These are phyloP conservation scores for Cepphus grylle DNA, from an alignment of 2,113 vertebrate genomes.

Conservation along the genomic window DNA sequence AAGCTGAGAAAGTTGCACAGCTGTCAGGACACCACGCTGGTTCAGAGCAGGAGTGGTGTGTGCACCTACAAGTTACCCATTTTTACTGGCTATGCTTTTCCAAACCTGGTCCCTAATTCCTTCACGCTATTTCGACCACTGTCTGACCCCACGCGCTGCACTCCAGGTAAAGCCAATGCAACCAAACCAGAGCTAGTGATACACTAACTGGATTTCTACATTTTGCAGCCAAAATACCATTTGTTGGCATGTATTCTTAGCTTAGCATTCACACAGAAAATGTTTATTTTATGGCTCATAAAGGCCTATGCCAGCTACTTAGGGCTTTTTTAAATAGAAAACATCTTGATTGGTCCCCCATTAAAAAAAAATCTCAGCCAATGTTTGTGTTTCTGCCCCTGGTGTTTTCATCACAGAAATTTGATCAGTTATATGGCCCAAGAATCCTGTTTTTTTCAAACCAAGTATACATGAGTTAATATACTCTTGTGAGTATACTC, in stretches of 20 bases:
- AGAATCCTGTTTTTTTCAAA: neutral
- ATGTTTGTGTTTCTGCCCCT: neutral
- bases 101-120: neutral
- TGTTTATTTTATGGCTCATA: neutral
- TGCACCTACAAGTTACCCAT: accelerated
- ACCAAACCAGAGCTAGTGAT: neutral
- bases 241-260: neutral
- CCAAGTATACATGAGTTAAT: neutral
- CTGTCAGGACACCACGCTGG: neutral
- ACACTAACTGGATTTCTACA: neutral
- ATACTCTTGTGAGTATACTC: neutral
- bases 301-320: neutral
- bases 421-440: neutral
- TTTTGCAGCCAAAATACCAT: neutral
- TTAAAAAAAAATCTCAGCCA: neutral
- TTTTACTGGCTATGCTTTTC: neutral
- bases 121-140: neutral
- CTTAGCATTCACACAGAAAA: neutral
- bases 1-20: neutral
- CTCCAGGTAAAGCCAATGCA: neutral
- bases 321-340: neutral
- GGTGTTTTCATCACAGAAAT: neutral
- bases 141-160: neutral
- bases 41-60: neutral
- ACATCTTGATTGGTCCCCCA: neutral